Conservation (phyloP, 2,888 invertebrate genomes). For the Netelia fuscicornis region DNA sequence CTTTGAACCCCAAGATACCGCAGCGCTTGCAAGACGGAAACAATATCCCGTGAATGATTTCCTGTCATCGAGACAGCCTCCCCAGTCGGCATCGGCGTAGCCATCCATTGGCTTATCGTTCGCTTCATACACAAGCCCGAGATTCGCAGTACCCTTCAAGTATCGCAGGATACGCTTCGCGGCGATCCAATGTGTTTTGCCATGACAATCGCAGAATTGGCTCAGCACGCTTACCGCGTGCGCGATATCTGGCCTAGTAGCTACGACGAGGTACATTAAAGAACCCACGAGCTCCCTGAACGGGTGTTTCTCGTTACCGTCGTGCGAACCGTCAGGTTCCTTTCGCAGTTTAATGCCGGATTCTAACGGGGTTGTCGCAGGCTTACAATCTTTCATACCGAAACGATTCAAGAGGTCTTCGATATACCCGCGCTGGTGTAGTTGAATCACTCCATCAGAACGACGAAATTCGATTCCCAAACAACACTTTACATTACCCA, state of each 20-base stretch:
- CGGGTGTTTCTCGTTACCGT: slow-evolving; percentile 24
- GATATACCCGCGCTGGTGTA: slow-evolving; percentile 71
- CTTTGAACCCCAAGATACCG: no score
- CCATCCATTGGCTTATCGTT: no score
- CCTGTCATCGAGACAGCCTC: no score
- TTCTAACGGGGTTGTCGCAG: slow-evolving; percentile 70
- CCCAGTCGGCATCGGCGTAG: no score
- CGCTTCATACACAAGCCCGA: neutral
- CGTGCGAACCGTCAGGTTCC: neutral
- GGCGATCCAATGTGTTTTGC: slow-evolving; percentile 51
- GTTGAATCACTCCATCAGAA: neutral
- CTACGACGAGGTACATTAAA: slow-evolving; percentile 62
- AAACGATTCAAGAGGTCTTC: slow-evolving; percentile 71
- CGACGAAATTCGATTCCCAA: slow-evolving; percentile 72
- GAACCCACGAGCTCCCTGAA: slow-evolving; percentile 61
- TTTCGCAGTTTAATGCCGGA: slow-evolving; percentile 37
- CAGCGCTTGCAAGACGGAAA: no score
- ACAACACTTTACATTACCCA: slow-evolving; percentile 65
- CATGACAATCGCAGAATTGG: slow-evolving; percentile 50
- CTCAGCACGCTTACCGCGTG: slow-evolving; percentile 50
- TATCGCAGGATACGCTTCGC: slow-evolving; percentile 52
- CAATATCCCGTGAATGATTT: no score
- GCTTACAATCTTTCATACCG: slow-evolving; percentile 72
- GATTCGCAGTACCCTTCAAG: neutral
- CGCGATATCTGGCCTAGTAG: slow-evolving; percentile 66